Conservation (phyloP, 2,888 invertebrate species). For the Thumatha senex region DNA sequence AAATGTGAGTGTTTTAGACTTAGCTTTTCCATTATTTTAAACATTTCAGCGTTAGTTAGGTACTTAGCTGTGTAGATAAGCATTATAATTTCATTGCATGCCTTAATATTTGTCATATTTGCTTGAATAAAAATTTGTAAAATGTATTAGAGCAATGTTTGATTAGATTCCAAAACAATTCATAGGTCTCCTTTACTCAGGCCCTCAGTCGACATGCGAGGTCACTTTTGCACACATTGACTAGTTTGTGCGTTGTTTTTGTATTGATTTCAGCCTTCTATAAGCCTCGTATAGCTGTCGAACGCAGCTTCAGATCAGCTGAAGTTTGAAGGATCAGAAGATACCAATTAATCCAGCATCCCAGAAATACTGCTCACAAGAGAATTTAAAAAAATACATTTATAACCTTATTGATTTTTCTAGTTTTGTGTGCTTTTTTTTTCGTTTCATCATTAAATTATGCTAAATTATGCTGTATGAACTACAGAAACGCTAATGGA, state of each 20-base stretch:
- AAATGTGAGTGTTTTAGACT: constrained; percentile 38
- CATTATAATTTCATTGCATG: constrained; percentile 65
- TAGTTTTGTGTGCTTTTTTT: not conserved
- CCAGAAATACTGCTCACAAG: not conserved
- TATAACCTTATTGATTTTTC: not conserved
- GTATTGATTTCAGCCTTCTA: constrained; percentile 61
- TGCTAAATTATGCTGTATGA: too few species aligned
- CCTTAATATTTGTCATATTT: constrained; percentile 74
- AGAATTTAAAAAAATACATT: not conserved
- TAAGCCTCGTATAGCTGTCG: constrained; percentile 4
- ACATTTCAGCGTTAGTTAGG: too few species aligned
- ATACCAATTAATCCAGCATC: not conserved
- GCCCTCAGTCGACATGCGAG: constrained; percentile 37
- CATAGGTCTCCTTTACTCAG: too few species aligned
- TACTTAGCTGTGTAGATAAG: constrained; percentile 60
- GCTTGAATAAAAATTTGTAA: constrained; percentile 74
- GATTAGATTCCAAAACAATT: too few species aligned
- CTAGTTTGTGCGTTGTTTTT: constrained; percentile 59
- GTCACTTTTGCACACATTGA: constrained; percentile 77
- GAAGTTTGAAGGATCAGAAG: constrained; percentile 1
- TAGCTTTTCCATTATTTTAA: constrained; percentile 36
- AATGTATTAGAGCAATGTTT: constrained; percentile 52
- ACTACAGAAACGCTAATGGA: too few species aligned
- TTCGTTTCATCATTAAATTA: too few species aligned
- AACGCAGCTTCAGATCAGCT: not conserved